Base-by-base conservation (phyloP, 2,797 vertebrate genomes). In the Notolabrus celidotus region DNA sequence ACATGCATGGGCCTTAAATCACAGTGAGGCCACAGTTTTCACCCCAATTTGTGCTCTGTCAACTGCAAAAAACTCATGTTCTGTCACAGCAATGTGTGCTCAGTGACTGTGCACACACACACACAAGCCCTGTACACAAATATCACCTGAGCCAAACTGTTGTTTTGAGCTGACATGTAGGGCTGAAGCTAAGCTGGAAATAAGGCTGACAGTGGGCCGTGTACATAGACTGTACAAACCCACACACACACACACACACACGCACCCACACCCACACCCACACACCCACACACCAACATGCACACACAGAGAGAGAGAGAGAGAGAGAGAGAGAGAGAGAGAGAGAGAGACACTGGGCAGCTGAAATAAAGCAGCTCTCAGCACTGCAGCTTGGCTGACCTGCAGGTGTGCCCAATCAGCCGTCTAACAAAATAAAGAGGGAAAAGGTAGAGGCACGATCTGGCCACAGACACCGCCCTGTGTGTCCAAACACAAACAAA, bases 341-440 rank as follows among this genome's bases (percentile, higher is more conserved):
- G 27, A 6, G 27, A 67, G 34, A 55, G 45, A 72, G 46, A 76
- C 1, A 36, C 36, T 9, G 20, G 55, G 50, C 57, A 71, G 65
- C 56, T 65, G 34, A 75, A 79, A 47, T 62, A 23, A 80, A 86
- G 63, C 73, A 52, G 59, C 79, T 83, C 71, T 82, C 75, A 74
- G 81, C 64, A 62, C 74, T 53, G 61, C 46, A 52, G 55, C 61
- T 51, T 71, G 46, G 67, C 71, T 75, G 62, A 53, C 52, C 58
- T 84, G 80, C 77, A 84, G 75, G 71, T 79, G 61, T 67, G 58
- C 34, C 67, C 72, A 77, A 61, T 84, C 75, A 80, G 73, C 67
- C 78, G 54, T 81, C 70, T 15, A 63, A 74, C 74, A 63, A 85
- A 86, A 87, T 87, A 82, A 71, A 80, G 58, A 76, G 62, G 56